Evolutionary conservation across 1,140 invertebrate genomes (phyloP).

Genomic region (Acromyrmex charruanus): DNA sequence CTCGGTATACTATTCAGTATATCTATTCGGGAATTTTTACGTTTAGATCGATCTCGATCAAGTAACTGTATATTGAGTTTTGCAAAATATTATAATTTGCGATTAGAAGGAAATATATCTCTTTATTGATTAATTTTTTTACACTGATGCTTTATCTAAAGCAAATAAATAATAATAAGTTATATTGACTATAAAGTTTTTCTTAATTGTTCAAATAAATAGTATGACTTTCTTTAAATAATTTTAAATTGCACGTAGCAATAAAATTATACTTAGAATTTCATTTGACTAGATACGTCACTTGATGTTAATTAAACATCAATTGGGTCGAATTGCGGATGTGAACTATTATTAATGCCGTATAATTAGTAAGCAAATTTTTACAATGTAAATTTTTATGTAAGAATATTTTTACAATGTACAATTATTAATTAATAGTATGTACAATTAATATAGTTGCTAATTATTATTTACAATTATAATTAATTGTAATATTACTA

Average conservation of each 20-base stretch:
- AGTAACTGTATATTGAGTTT: too few relatives aligned
- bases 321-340: background rate
- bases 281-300: background rate
- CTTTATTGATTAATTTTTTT: too few relatives aligned
- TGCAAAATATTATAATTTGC: too few relatives aligned
- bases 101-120: too few relatives aligned
- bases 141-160: too few relatives aligned
- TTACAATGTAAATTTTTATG: too few relatives aligned
- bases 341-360: background rate
- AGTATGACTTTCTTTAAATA: background rate
- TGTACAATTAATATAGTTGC: background rate
- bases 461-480: background rate
- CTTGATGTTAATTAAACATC: background rate
- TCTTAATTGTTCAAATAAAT: too few relatives aligned
- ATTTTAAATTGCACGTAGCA: background rate
- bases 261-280: background rate
- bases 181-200: too few relatives aligned
- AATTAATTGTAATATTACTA: background rate
- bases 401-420: background rate
- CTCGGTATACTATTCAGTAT: background rate
- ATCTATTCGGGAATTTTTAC: background rate
- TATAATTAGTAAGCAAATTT: background rate
- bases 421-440: background rate
- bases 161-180: too few relatives aligned
- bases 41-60: too few relatives aligned